These are phyloP conservation scores for Cyprinodon variegatus DNA, from an alignment of 2,113 vertebrate species.

Conservation along the genomic window DNA sequence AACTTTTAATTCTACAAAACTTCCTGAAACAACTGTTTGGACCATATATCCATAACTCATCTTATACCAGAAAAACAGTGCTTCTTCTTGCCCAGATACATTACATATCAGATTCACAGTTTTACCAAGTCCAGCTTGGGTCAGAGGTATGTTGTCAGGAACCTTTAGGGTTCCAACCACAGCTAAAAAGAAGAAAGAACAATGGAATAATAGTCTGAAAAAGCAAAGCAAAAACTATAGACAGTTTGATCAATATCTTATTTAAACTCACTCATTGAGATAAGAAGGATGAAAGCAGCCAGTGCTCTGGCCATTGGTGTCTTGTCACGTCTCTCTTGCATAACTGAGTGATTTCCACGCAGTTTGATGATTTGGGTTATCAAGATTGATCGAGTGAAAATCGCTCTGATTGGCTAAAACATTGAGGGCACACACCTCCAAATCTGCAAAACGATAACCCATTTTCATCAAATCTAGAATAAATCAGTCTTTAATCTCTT, in stretches of 20 bases:
- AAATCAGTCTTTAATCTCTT: background rate
- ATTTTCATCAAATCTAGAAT: background rate
- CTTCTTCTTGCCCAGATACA: fast-evolving
- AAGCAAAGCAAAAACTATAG: background rate
- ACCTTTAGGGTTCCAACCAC: background rate
- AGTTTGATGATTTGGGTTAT: constrained; percentile 20
- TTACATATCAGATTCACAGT: constrained; percentile 37
- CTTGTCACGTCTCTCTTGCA: constrained; percentile 7
- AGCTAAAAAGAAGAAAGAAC: constrained; percentile 34
- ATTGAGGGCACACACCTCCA: constrained; percentile 24
- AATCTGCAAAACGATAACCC: background rate
- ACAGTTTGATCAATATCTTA: background rate
- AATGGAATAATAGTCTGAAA: background rate
- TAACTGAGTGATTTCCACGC: constrained; percentile 21
- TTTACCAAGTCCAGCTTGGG: constrained; percentile 23
- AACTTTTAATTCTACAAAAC: fast-evolving
- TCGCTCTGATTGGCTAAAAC: constrained; percentile 49
- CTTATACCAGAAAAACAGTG: constrained; percentile 47
- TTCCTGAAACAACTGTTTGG: constrained; percentile 12
- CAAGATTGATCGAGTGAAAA: constrained; percentile 11
- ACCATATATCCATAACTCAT: constrained; percentile 29
- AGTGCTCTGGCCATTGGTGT: constrained; percentile 11
- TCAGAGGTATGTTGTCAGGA: constrained; percentile 12
- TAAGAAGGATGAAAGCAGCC: constrained; percentile 38
- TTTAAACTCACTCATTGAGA: constrained; percentile 40